phyloP scores from a whole-genome alignment of 2,888 invertebrate species.

The Tubulanus polymorphus region DNA sequence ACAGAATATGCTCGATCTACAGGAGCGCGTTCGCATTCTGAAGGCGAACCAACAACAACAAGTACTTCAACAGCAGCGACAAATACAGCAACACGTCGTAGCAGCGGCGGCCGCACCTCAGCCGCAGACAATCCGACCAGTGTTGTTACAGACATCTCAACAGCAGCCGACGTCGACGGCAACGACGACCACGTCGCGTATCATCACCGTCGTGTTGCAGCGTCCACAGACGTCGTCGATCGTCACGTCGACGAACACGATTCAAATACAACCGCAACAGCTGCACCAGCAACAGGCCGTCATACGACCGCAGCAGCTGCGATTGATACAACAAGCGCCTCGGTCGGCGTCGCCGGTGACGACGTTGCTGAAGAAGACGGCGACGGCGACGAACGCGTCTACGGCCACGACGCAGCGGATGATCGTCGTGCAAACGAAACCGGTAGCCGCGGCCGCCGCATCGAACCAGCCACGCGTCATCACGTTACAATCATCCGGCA shows the following conservation, averaged over 20 bases:
- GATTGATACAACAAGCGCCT: slow-evolving; percentile 7
- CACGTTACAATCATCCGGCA: neutral
- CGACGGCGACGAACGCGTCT: neutral
- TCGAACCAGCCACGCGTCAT: no score
- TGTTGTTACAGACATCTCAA: slow-evolving; percentile 7
- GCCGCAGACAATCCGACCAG: slow-evolving; percentile 2
- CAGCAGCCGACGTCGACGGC: slow-evolving; percentile 3
- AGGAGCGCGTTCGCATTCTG: slow-evolving; percentile 38
- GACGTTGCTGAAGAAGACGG: no score
- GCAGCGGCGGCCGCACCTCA: slow-evolving; percentile 14
- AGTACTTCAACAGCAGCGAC: slow-evolving; percentile 28
- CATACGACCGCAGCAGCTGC: slow-evolving; percentile 8
- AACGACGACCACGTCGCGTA: no score
- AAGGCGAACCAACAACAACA: slow-evolving; percentile 37
- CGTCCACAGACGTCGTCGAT: slow-evolving; percentile 5
- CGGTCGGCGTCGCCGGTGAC: no score
- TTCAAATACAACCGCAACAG: slow-evolving; percentile 7
- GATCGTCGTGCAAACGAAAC: no score
- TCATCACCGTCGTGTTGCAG: slow-evolving; percentile 14
- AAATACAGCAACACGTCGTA: slow-evolving; percentile 11
- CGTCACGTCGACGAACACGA: slow-evolving; percentile 11
- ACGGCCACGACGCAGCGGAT: no score
- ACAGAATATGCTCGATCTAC: slow-evolving; percentile 44
- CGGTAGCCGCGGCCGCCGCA: slow-evolving; percentile 7
- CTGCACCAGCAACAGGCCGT: slow-evolving; percentile 15